Percentiles rank a stretch among this genome's conserved stretches.
Evolutionary conservation across 2,113 vertebrate species (phyloP).

Genomic region (Salminus brasiliensis): DNA sequence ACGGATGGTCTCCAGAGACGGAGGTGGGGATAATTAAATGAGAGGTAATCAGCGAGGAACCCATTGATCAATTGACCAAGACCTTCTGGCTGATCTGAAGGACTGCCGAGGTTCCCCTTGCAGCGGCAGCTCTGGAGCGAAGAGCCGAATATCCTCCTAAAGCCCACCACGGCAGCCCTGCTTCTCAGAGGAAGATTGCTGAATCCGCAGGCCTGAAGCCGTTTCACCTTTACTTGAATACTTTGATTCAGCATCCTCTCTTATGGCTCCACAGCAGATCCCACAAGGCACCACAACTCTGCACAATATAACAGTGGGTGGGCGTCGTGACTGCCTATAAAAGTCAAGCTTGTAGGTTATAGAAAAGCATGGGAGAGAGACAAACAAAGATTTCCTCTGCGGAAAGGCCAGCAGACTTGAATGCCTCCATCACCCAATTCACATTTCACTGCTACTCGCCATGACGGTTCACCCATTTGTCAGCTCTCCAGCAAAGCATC

Average conservation of each 20-base stretch:
- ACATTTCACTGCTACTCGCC: constrained; percentile 26
- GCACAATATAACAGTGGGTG: not conserved
- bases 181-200: not conserved
- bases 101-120: not conserved
- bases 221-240: not conserved
- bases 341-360: not conserved
- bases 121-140: not conserved
- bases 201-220: not conserved
- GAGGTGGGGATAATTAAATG: constrained; percentile 22
- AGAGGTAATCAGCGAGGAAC: constrained; percentile 25
- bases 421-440: constrained; percentile 41
- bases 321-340: not conserved
- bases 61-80: constrained; percentile 5
- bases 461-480: constrained; percentile 45
- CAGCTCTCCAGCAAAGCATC: constrained; percentile 40
- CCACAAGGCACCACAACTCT: not conserved
- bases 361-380: not conserved
- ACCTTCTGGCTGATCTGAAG: constrained; percentile 2
- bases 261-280: not conserved
- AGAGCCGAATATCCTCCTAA: not conserved
- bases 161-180: not conserved
- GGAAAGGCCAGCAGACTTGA: constrained; percentile 21
- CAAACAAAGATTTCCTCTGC: not conserved
- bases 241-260: not conserved
- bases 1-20: constrained; percentile 32